phyloP scores from a whole-genome alignment of 1,140 invertebrate genomes.

The Drosophila kohkoa region DNA sequence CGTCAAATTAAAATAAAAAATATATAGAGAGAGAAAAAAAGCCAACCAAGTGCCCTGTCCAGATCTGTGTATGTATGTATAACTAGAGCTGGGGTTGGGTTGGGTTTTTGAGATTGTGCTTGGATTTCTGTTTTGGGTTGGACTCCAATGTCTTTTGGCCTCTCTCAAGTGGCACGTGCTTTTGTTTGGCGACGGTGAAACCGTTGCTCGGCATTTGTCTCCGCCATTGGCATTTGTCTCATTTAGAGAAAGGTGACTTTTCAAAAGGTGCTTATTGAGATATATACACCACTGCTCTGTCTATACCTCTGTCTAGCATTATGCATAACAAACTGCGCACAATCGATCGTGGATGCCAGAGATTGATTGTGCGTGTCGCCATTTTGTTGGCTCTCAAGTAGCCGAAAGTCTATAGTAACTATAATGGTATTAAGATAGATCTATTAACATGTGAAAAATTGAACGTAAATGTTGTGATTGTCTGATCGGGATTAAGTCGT shows the following conservation, averaged over 20 bases:
- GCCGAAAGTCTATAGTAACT: conserved; percentile 18
- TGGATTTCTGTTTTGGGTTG: conserved; percentile 28
- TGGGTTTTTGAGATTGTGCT: conserved; percentile 22
- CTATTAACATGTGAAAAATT: conserved; percentile 28
- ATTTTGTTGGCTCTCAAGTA: conserved; percentile 53
- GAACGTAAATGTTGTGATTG: conserved; percentile 31
- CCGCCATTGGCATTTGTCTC: conserved; percentile 47
- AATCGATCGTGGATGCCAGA: conserved; percentile 56
- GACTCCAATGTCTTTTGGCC: conserved; percentile 48
- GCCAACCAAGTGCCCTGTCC: conserved; percentile 41
- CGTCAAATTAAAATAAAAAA: conserved; percentile 71
- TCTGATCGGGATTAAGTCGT: conserved; percentile 10
- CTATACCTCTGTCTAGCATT: not conserved
- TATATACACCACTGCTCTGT: conserved; percentile 29
- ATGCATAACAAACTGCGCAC: conserved; percentile 62
- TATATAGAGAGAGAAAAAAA: conserved; percentile 2
- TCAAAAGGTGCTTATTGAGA: conserved; percentile 37
- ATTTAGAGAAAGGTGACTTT: conserved; percentile 75
- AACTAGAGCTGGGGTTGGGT: conserved; percentile 21
- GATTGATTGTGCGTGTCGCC: conserved; percentile 70
- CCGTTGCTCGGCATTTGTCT: conserved; percentile 75
- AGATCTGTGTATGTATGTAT: conserved; percentile 1
- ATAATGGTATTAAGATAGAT: conserved; percentile 22
- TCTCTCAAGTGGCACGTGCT: conserved; percentile 77
- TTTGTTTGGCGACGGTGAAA: conserved; percentile 74